phyloP scores from a whole-genome alignment of 2,888 invertebrate species.

The Tetropium fuscum region DNA sequence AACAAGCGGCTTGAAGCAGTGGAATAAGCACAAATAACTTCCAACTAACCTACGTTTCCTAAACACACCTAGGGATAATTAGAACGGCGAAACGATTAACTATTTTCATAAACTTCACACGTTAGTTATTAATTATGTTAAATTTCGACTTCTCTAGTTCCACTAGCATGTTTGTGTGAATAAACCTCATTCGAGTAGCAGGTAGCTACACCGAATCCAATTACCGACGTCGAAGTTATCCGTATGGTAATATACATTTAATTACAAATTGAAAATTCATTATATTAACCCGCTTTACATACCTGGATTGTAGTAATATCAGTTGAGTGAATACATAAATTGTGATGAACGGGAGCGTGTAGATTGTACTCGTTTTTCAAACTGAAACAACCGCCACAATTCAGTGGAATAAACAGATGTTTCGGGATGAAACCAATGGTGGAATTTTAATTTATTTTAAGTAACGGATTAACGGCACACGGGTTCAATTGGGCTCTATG shows the following conservation, averaged over 20 bases:
- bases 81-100: background rate
- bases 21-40: background rate
- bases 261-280: conserved; percentile 51
- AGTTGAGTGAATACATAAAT: conserved; percentile 41
- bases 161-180: conserved; percentile 37
- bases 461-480: conserved; percentile 15
- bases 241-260: conserved; percentile 46
- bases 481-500: conserved; percentile 17
- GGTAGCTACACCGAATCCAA: conserved; percentile 38
- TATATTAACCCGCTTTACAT: conserved; percentile 44
- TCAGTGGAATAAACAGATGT: conserved; percentile 22
- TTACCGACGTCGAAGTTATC: conserved; percentile 36
- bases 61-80: conserved; percentile 6
- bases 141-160: conserved; percentile 32
- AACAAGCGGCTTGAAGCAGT: background rate
- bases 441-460: conserved; percentile 30
- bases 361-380: conserved; percentile 15
- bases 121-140: conserved; percentile 30
- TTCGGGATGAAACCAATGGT: conserved; percentile 17
- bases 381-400: conserved; percentile 14
- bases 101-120: conserved; percentile 9
- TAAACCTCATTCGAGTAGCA: conserved; percentile 32
- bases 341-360: conserved; percentile 21
- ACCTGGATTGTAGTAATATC: conserved; percentile 46
- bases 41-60: too few species aligned